A percentile compares a stretch with the other conserved stretches of the same genome.
These are phyloP conservation scores for Hapalemur alaotrensis DNA, from an alignment of 2,797 vertebrate genomes.

Conservation along the genomic window DNA sequence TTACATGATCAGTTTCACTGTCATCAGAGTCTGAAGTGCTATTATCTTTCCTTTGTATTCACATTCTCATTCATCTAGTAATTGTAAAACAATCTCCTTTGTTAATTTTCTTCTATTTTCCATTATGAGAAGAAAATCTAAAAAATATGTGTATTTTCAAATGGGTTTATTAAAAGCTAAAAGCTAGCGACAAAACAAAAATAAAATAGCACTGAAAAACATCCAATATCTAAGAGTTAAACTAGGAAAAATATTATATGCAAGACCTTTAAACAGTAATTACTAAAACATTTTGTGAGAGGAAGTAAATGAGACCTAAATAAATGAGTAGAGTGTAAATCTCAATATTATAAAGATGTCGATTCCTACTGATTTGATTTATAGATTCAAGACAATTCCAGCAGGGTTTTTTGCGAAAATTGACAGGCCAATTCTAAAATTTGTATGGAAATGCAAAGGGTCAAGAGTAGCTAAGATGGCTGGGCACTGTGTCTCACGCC, in stretches of 20 bases:
- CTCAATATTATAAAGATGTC: conserved; percentile 1
- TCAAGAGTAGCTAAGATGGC: not conserved
- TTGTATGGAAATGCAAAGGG: not conserved
- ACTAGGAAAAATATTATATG: not conserved
- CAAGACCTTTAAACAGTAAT: conserved; percentile 3
- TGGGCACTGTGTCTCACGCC: too few relatives aligned
- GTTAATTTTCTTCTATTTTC: conserved; percentile 54
- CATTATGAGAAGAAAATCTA: not conserved
- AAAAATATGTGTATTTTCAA: conserved; percentile 15
- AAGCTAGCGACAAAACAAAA: conserved; percentile 18
- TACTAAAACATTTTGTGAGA: conserved; percentile 11
- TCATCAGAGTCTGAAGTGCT: conserved; percentile 14
- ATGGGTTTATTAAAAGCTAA: conserved; percentile 53
- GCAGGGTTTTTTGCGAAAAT: not conserved
- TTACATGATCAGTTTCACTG: conserved; percentile 20
- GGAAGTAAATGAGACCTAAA: conserved; percentile 4
- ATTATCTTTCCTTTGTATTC: conserved; percentile 41
- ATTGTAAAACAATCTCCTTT: conserved; percentile 34
- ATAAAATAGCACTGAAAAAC: not conserved
- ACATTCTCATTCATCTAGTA: conserved; percentile 56
- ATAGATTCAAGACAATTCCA: conserved; percentile 5
- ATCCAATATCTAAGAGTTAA: not conserved
- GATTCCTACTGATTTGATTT: not conserved
- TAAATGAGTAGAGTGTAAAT: conserved; percentile 30
- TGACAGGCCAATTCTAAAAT: conserved; percentile 26